Percentiles rank a stretch among this genome's conserved stretches.
Conservation (phyloP, 2,113 vertebrate species). For the Dolichallabes microphthalmus region DNA sequence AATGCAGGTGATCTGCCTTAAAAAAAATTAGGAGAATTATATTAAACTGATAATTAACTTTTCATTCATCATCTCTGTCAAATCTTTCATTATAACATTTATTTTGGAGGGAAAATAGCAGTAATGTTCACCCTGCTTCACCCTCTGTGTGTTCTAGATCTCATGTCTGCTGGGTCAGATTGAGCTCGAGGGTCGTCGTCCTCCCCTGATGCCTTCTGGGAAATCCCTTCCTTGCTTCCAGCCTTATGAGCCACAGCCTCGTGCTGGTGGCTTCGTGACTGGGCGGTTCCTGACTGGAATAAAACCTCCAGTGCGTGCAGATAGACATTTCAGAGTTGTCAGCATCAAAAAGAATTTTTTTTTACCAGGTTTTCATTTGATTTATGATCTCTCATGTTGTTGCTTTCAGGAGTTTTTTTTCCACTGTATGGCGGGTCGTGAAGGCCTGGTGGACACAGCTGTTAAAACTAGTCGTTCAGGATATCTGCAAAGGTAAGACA, state of each 20-base stretch:
- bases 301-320: constrained; percentile 81
- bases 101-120: neutral
- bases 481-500: constrained; percentile 88
- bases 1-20: constrained; percentile 82
- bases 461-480: constrained; percentile 97
- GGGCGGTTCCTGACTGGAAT: constrained; percentile 96
- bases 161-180: constrained; percentile 96
- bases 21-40: neutral
- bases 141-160: constrained; percentile 74
- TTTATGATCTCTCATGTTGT: neutral
- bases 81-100: no score
- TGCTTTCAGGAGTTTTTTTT: constrained; percentile 91
- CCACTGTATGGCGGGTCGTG: constrained; percentile 97
- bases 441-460: constrained; percentile 95
- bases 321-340: neutral
- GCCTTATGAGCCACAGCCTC: constrained; percentile 85
- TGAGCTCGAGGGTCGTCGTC: constrained; percentile 92
- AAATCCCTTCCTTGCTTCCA: constrained; percentile 94
- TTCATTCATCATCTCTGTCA: neutral
- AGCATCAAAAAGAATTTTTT: neutral
- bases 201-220: constrained; percentile 94
- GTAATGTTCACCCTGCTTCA: neutral
- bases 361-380: neutral
- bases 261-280: constrained; percentile 91
- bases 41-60: neutral